Evolutionary conservation across 2,113 vertebrate genomes (phyloP).

Genomic region (Stomatorhinus ivindoensis): DNA sequence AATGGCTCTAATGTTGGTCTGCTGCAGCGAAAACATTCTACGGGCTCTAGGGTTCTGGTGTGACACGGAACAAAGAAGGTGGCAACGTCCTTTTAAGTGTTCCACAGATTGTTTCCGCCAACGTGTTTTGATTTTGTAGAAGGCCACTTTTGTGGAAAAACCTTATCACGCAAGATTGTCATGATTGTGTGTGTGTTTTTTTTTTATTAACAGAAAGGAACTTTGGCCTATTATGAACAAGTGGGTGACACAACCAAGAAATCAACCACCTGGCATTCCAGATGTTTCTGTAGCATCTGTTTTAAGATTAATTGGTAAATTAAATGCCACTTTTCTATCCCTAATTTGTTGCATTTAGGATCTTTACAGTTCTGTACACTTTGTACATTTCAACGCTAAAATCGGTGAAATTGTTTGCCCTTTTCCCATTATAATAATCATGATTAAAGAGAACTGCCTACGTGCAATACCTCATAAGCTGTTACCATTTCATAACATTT

Average conservation of each 20-base stretch:
- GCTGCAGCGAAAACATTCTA: neutral
- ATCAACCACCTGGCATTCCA: constrained; percentile 48
- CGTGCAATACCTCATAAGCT: neutral
- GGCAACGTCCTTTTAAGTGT: neutral
- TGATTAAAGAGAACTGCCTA: neutral
- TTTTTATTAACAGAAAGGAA: constrained; percentile 64
- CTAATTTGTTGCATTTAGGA: neutral
- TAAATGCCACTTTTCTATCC: neutral
- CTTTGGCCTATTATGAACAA: constrained; percentile 90
- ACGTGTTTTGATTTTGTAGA: neutral
- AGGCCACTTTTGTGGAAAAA: neutral
- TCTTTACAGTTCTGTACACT: neutral
- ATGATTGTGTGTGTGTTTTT: constrained; percentile 14
- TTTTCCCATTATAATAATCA: neutral
- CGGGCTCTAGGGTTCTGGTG: neutral
- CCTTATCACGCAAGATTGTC: neutral
- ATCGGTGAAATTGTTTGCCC: neutral
- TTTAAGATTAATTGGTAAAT: constrained; percentile 83
- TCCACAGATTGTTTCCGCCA: neutral
- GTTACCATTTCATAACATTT: neutral
- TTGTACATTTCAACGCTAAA: neutral
- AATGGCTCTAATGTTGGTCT: neutral
- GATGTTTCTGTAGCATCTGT: constrained; percentile 70
- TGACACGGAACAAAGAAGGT: neutral
- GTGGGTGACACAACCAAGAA: constrained; percentile 77